Conservation (phyloP, 1,140 invertebrate species). For the Drosophila asahinai region DNA sequence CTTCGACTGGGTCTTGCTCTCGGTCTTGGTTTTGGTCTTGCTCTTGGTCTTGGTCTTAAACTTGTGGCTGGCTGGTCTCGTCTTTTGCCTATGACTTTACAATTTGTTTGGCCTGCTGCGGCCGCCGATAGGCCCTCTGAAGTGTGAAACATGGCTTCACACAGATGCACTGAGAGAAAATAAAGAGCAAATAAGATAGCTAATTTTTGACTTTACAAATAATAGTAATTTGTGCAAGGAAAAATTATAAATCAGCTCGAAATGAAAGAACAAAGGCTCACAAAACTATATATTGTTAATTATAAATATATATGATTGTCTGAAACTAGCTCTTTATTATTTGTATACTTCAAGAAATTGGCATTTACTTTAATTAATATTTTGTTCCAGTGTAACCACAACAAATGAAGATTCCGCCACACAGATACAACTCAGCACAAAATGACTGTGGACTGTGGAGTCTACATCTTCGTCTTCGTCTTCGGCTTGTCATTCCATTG, state of each 20-base stretch:
- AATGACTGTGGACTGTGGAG: conserved; percentile 42
- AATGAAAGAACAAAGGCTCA: neutral
- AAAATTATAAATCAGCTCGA: neutral
- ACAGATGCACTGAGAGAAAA: conserved; percentile 31
- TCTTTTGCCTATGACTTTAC: conserved; percentile 77
- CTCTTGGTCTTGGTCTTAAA: conserved; percentile 22
- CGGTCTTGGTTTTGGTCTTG: conserved; percentile 11
- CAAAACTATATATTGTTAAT: rapidly evolving
- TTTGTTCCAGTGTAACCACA: conserved; percentile 13
- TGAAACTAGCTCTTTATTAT: too few relatives aligned
- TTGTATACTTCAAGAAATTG: neutral
- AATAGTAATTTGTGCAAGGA: too few relatives aligned
- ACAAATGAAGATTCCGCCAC: conserved; percentile 40
- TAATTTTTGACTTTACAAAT: neutral
- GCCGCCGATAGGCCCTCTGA: conserved; percentile 80
- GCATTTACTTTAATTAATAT: neutral
- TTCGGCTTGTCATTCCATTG: conserved; percentile 67
- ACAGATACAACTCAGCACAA: conserved; percentile 76
- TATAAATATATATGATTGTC: neutral
- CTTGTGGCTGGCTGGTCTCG: conserved; percentile 39
- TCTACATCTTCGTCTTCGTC: conserved; percentile 50
- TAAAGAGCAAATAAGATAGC: neutral
- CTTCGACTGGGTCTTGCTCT: conserved; percentile 54
- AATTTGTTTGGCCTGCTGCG: conserved; percentile 80
- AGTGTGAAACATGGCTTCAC: conserved; percentile 82